Percentiles rank a stretch among this genome's conserved stretches.
Conservation (phyloP, 2,888 invertebrate genomes). For the Brachypalpus laphriformis region DNA sequence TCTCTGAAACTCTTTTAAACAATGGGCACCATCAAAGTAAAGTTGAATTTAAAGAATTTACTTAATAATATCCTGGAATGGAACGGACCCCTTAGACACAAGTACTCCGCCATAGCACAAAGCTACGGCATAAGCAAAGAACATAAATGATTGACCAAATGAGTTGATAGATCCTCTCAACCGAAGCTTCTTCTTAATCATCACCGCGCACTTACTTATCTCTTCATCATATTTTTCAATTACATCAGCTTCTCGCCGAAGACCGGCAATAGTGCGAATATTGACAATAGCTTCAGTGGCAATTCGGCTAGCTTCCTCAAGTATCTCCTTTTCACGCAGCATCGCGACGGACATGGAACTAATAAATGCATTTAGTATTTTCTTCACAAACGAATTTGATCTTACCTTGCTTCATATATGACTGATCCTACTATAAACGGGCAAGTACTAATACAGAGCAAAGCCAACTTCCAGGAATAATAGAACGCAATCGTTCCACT, state of each 20-base stretch:
- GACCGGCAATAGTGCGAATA: constrained; percentile 88
- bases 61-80: constrained; percentile 89
- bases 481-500: constrained; percentile 86
- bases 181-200: constrained; percentile 84
- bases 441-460: constrained; percentile 87
- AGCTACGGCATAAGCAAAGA: constrained; percentile 88
- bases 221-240: constrained; percentile 85
- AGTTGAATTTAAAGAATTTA: constrained; percentile 79
- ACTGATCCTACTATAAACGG: constrained; percentile 88
- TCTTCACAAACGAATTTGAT: too few species aligned
- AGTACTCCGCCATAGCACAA: constrained; percentile 89
- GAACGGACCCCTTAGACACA: constrained; percentile 86
- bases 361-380: neutral
- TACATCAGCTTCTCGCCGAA: constrained; percentile 87
- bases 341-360: constrained; percentile 86
- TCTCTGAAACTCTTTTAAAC: constrained; percentile 87
- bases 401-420: constrained; percentile 85
- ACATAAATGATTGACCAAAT: constrained; percentile 88
- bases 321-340: constrained; percentile 85
- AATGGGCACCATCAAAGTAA: neutral
- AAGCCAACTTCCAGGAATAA: constrained; percentile 88
- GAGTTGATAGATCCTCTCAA: constrained; percentile 88
- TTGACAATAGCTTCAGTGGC: constrained; percentile 90
- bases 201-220: constrained; percentile 83
- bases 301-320: constrained; percentile 88